Evolutionary conservation across 2,888 invertebrate genomes (phyloP), one percentile per base, ranked within the genome.

Genomic region (Erebia palarica): DNA sequence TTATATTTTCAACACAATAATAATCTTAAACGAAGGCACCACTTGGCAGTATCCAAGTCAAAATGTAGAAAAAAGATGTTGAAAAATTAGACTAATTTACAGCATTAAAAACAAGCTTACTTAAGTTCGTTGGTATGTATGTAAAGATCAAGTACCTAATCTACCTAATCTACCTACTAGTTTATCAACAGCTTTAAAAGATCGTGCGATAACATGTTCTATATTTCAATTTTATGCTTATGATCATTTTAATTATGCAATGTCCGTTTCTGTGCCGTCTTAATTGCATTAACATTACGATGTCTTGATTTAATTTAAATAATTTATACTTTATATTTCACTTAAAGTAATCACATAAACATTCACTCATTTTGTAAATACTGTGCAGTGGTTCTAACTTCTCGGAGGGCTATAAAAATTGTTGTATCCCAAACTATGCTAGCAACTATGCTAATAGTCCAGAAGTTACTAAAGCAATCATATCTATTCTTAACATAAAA

Each of bases 151-250:
- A 55, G 42, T 65, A 18, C 18, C 55, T n/a, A 65, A 18, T 42
- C 55, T n/a, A 65, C 53, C 21, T 21, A 21, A 3, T 21, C n/a
- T n/a, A 21, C 21, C 27, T 36, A 36, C 9, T n/a, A 51, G 8
- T 53, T 65, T 65, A 36, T 53, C 36, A 42, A 53, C n/a, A 13
- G 42, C 13, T 55, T 65, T 16, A 42, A 55, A 42, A 65, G 65
- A 65, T 65, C 65, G 16, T 42, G 16, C 65, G 55, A 55, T 65
- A 65, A 65, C 55, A 13, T n/a, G 53, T 55, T 42, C 53, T 13
- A 66, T 66, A 66, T 66, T 57, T 66, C 57, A 66, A 66, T 66
- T 66, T 55, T 66, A 66, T 66, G 57, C 65, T 47, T 57, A 57
- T 47, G 42, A 66, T 58, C 65, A 66, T 66, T 66, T 66, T 66